phyloP scores from a whole-genome alignment of 2,797 vertebrate genomes.

The Scyliorhinus canicula region DNA sequence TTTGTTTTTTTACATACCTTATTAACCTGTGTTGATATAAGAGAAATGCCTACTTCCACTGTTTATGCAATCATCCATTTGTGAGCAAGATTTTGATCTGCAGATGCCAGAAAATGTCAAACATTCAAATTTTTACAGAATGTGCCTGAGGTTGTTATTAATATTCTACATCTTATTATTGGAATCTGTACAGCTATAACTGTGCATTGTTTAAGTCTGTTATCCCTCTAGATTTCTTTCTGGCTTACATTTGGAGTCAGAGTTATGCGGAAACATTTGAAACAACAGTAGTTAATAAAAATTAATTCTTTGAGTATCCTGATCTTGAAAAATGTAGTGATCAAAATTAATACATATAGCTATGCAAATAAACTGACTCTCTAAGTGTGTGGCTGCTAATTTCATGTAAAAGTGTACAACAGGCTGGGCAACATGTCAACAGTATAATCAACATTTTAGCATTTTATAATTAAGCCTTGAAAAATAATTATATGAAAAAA shows the following conservation, averaged over 20 bases:
- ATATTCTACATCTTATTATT: neutral
- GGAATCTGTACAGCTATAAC: neutral
- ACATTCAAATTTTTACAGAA: neutral
- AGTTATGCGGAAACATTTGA: neutral
- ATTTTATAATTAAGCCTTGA: neutral
- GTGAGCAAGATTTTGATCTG: neutral
- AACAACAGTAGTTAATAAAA: neutral
- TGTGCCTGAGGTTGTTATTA: neutral
- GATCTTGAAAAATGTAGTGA: neutral
- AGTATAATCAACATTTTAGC: neutral
- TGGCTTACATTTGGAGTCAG: neutral
- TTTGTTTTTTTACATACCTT: too few species aligned
- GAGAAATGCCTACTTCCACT: neutral
- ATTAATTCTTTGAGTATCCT: neutral
- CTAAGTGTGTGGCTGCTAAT: neutral
- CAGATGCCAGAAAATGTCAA: neutral
- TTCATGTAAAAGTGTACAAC: neutral
- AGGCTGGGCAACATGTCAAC: neutral
- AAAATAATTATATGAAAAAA: neutral
- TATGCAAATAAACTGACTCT: neutral
- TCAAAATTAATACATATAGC: neutral
- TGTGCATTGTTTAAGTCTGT: neutral
- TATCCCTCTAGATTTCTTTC: neutral
- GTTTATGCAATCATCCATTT: neutral
- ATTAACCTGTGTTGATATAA: too few species aligned